Conservation (phyloP, 2,797 vertebrate species). For the Merluccius polli region DNA sequence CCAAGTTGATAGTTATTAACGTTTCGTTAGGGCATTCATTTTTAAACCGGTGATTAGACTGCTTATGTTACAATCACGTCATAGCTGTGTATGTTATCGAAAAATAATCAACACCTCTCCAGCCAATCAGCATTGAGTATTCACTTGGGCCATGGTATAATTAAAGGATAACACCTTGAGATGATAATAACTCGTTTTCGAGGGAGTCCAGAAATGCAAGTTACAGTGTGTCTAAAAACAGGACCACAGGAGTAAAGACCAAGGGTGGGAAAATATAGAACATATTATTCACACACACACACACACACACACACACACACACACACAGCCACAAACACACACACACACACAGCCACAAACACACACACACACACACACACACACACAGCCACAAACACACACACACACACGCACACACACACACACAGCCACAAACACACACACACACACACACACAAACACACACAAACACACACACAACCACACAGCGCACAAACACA, state of each 20-base stretch:
- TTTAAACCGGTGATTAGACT: too few species aligned
- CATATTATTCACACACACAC: conserved; percentile 36
- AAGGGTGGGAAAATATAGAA: background rate
- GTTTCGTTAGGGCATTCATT: too few species aligned
- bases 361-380: background rate
- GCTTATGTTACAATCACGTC: too few species aligned
- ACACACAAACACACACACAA: conserved; percentile 35
- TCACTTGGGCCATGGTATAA: too few species aligned
- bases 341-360: background rate
- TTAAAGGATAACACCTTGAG: too few species aligned
- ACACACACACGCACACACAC: conserved; percentile 25
- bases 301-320: background rate
- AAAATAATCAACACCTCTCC: too few species aligned
- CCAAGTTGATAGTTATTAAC: too few species aligned
- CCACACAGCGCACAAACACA: conserved; percentile 11
- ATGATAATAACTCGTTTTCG: too few species aligned
- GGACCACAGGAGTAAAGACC: background rate
- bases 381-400: conserved; percentile 24
- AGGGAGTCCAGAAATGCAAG: background rate
- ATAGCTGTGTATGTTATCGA: too few species aligned
- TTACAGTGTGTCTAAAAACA: background rate
- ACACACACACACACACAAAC: background rate
- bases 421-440: too few species aligned
- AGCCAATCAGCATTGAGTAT: too few species aligned
- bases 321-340: background rate